These are phyloP conservation scores for Mylabris sibirica DNA, from an alignment of 2,888 invertebrate species.

Conservation along the genomic window DNA sequence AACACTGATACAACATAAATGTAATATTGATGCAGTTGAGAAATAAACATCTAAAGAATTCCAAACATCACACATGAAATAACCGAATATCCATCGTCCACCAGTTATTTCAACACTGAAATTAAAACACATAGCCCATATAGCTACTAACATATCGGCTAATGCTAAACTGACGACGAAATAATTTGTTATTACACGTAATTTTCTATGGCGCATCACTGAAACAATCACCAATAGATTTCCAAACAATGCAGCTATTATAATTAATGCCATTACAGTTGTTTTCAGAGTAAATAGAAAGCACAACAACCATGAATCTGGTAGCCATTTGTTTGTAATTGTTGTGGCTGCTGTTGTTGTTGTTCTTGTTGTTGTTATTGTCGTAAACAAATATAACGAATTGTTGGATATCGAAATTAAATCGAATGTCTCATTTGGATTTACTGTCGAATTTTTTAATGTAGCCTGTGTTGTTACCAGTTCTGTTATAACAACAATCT, in stretches of 20 bases:
- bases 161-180: constrained; percentile 95
- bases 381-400: constrained; percentile 38
- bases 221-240: constrained; percentile 89
- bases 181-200: constrained; percentile 91
- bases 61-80: constrained; percentile 92
- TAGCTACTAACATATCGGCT: constrained; percentile 91
- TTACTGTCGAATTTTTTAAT: constrained; percentile 38
- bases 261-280: constrained; percentile 87
- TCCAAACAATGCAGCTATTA: constrained; percentile 87
- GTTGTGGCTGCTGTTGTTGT: constrained; percentile 28
- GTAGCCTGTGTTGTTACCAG: constrained; percentile 36
- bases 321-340: constrained; percentile 41
- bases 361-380: constrained; percentile 13
- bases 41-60: constrained; percentile 94
- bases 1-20: constrained; percentile 93
- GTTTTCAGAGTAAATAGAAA: constrained; percentile 73
- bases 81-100: constrained; percentile 88
- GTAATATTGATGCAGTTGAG: constrained; percentile 89
- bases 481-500: constrained; percentile 45
- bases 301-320: constrained; percentile 63
- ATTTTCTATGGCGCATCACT: constrained; percentile 83
- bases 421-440: constrained; percentile 37
- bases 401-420: constrained; percentile 42
- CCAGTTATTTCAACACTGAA: constrained; percentile 83
- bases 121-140: constrained; percentile 93